Percentiles rank a stretch among this genome's conserved stretches.
Evolutionary conservation across 2,888 invertebrate species (phyloP).

Genomic region (Eumacrocentrus americanus): DNA sequence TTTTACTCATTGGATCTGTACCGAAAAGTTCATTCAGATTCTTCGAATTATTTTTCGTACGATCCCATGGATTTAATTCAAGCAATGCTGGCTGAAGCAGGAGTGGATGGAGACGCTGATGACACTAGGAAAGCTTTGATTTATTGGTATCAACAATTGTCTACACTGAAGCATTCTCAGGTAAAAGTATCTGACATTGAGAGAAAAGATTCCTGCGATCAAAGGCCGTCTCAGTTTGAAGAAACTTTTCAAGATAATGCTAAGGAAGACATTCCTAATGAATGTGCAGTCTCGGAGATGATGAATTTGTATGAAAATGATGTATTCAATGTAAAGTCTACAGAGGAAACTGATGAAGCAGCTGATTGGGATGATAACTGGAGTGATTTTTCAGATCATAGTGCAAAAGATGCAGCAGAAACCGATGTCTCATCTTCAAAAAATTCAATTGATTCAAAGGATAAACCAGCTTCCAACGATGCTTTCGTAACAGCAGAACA

Average conservation of each 20-base stretch:
- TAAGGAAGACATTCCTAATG: not conserved
- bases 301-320: constrained; percentile 27
- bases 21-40: constrained; percentile 40
- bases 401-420: constrained; percentile 31
- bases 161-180: not conserved
- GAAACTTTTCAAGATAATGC: constrained; percentile 1
- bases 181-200: constrained; percentile 4
- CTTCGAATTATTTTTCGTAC: constrained; percentile 42
- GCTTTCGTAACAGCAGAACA: constrained; percentile 10
- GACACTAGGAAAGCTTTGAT: constrained; percentile 37
- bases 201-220: constrained; percentile 10
- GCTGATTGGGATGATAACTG: constrained; percentile 49
- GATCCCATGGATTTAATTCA: constrained; percentile 50
- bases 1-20: constrained; percentile 48
- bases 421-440: constrained; percentile 31
- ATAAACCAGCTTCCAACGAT: not conserved
- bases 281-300: not conserved
- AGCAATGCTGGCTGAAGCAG: constrained; percentile 35
- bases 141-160: constrained; percentile 34
- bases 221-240: constrained; percentile 6
- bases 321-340: constrained; percentile 26
- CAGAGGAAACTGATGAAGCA: constrained; percentile 18
- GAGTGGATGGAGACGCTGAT: constrained; percentile 19
- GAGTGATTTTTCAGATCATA: constrained; percentile 51
- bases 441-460: constrained; percentile 16